These are phyloP conservation scores for Drosophila sp. DNA, from an alignment of 1,140 invertebrate species.

Conservation along the genomic window DNA sequence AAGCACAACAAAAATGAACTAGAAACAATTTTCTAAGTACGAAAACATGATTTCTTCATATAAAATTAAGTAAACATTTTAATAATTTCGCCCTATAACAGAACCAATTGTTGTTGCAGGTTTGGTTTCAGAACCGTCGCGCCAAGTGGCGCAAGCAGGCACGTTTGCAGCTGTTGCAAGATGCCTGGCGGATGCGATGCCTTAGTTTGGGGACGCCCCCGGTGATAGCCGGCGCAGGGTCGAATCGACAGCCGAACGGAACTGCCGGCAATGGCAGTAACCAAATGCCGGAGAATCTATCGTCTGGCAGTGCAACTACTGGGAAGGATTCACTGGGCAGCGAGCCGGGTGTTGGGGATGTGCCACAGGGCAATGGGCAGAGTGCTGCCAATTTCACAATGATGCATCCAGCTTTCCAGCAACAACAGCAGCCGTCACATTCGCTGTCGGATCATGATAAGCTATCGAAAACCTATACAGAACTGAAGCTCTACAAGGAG, in stretches of 20 bases:
- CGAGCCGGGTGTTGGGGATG: constrained; percentile 34
- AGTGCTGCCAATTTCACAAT: constrained; percentile 69
- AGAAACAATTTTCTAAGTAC: no score
- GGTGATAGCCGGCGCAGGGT: constrained; percentile 84
- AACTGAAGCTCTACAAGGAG: constrained; percentile 83
- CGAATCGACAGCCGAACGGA: constrained; percentile 30
- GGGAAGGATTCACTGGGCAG: constrained; percentile 52
- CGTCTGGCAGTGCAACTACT: constrained; percentile 18
- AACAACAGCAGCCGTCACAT: constrained; percentile 52
- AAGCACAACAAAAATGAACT: no score
- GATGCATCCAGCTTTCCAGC: constrained; percentile 84
- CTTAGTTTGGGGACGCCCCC: constrained; percentile 89
- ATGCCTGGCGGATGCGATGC: constrained; percentile 95
- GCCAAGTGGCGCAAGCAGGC: constrained; percentile 95
- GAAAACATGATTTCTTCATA: no score
- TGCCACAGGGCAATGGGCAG: constrained; percentile 34
- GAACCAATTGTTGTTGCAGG: constrained; percentile 85
- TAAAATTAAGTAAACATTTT: no score
- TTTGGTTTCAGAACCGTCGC: constrained; percentile 96
- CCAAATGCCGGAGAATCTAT: constrained; percentile 73
- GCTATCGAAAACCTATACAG: constrained; percentile 79
- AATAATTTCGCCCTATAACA: neutral
- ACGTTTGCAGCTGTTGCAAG: constrained; percentile 92
- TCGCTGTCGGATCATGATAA: constrained; percentile 57
- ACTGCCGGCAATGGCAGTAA: constrained; percentile 23